Conservation (phyloP, 2,797 vertebrate genomes). For the Syndactyla subalaris region DNA sequence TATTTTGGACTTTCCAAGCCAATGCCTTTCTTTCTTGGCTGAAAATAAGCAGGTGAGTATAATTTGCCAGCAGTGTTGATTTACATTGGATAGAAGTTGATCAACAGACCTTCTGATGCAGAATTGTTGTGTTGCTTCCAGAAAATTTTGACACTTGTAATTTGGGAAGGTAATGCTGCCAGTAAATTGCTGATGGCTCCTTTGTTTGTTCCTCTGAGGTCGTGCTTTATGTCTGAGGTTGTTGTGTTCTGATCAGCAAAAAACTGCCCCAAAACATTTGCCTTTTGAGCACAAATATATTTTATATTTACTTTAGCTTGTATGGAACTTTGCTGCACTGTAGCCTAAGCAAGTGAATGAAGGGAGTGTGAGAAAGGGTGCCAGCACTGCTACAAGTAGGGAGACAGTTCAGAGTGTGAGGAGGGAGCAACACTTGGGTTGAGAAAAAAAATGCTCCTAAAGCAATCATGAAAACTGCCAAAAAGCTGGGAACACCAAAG, state of each 20-base stretch:
- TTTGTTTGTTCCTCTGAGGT: neutral
- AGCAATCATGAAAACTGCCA: neutral
- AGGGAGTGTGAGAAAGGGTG: neutral
- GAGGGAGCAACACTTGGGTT: neutral
- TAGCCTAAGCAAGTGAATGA: neutral
- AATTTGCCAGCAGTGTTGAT: neutral
- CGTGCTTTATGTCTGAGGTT: neutral
- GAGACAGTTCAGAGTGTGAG: neutral
- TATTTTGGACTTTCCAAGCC: neutral
- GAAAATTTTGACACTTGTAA: neutral
- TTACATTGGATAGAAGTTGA: neutral
- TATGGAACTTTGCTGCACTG: neutral
- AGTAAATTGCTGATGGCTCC: neutral
- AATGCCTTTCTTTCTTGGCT: neutral
- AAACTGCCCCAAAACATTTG: rapidly evolving
- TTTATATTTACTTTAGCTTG: neutral
- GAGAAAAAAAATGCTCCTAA: neutral
- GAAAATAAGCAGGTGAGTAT: neutral
- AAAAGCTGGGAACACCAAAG: neutral
- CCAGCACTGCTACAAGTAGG: neutral
- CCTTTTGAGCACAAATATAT: neutral
- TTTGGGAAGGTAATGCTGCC: neutral
- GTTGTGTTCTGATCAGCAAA: rapidly evolving
- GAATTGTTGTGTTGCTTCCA: neutral
- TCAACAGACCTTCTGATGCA: neutral